Evolutionary conservation across 1,140 invertebrate species (phyloP).

Genomic region (Lucilia cuprina): DNA sequence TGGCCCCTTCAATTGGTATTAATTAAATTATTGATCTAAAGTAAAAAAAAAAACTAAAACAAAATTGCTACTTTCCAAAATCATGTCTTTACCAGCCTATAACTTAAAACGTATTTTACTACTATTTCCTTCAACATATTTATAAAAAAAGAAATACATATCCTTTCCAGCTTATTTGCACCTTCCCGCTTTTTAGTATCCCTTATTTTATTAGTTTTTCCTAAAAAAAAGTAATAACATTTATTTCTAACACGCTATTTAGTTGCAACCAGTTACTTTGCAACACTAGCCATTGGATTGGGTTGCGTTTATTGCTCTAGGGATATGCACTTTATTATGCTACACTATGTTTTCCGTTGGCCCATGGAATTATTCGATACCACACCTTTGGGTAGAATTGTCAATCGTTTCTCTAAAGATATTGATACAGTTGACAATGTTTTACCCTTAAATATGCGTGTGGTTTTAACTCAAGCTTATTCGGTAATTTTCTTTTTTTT

Average conservation of each 20-base stretch:
- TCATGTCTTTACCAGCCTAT: too few species aligned
- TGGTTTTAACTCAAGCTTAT: constrained; percentile 52
- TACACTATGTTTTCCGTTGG: constrained; percentile 70
- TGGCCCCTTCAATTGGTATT: constrained; percentile 71
- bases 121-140: too few species aligned
- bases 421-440: constrained; percentile 72
- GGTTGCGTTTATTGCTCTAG: constrained; percentile 58
- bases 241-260: neutral
- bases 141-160: neutral
- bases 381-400: constrained; percentile 76
- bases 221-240: constrained; percentile 18
- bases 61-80: too few species aligned
- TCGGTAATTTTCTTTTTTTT: constrained; percentile 52
- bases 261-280: constrained; percentile 58
- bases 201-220: neutral
- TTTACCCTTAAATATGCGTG: constrained; percentile 60
- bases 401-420: constrained; percentile 81
- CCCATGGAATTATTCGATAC: constrained; percentile 80
- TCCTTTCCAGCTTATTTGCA: neutral
- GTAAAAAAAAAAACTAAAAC: too few species aligned
- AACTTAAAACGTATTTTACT: too few species aligned
- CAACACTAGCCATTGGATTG: constrained; percentile 57
- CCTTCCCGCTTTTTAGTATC: neutral
- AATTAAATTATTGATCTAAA: too few species aligned
- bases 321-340: constrained; percentile 68